phyloP scores from a whole-genome alignment of 2,888 invertebrate genomes.

The Ariolimax columbianus region DNA sequence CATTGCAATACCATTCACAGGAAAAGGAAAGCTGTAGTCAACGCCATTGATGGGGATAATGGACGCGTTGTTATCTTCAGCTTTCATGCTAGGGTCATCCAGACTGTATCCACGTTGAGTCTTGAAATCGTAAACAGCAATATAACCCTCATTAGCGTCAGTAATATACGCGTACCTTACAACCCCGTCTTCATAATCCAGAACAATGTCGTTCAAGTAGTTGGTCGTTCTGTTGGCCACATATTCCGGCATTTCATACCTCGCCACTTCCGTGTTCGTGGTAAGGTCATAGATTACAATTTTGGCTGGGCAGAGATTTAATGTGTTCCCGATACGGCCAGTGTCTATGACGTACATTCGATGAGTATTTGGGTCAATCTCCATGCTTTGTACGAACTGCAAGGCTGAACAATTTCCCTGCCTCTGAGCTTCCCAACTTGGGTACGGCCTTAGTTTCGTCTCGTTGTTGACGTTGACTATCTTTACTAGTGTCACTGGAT shows the following conservation, averaged over 20 bases:
- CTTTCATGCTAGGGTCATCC: conserved; percentile 59
- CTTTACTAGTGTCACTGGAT: conserved; percentile 55
- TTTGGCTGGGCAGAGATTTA: conserved; percentile 66
- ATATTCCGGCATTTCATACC: conserved; percentile 60
- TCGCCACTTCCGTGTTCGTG: conserved; percentile 55
- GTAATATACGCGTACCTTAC: conserved; percentile 66
- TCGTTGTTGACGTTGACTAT: conserved; percentile 51
- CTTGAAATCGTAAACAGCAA: conserved; percentile 65
- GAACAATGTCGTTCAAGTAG: conserved; percentile 67
- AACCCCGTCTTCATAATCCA: conserved; percentile 64
- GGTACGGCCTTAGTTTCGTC: conserved; percentile 62
- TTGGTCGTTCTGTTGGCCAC: conserved; percentile 61
- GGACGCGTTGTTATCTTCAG: conserved; percentile 52
- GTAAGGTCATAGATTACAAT: conserved; percentile 65
- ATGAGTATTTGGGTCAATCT: conserved; percentile 68
- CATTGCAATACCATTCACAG: conserved; percentile 69
- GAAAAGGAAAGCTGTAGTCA: conserved; percentile 46
- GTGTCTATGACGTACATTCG: conserved; percentile 70
- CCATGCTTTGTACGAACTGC: conserved; percentile 70
- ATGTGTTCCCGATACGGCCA: conserved; percentile 54
- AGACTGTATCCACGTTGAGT: conserved; percentile 59
- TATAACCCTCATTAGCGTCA: conserved; percentile 60
- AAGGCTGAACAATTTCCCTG: conserved; percentile 65
- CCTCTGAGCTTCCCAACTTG: conserved; percentile 64
- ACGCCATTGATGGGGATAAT: conserved; percentile 54